Evolutionary conservation across 2,797 vertebrate genomes (phyloP).

Genomic region (Manis pentadactyla): DNA sequence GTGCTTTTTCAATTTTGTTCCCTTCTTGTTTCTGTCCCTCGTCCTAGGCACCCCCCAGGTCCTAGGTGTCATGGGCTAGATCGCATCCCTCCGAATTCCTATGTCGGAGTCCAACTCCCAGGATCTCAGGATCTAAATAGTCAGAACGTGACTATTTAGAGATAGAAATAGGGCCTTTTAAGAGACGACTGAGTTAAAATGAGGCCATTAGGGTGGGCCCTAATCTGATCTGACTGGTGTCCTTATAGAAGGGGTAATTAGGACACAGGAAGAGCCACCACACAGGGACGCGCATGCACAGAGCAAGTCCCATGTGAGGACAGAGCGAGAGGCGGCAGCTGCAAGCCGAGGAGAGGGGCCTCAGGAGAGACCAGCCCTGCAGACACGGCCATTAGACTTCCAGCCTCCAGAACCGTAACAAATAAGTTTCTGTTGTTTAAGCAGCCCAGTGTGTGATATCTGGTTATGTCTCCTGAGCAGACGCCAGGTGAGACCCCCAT

Average conservation of each 20-base stretch:
- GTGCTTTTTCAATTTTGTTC: fast-evolving
- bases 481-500: fast-evolving
- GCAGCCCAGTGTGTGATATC: fast-evolving
- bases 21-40: not conserved
- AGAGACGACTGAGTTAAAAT: not conserved
- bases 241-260: not conserved
- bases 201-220: not conserved
- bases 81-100: fast-evolving
- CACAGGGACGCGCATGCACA: fast-evolving
- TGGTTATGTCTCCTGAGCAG: not conserved
- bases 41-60: not conserved
- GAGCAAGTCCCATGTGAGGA: not conserved
- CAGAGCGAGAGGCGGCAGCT: not conserved
- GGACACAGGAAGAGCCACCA: not conserved
- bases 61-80: not conserved
- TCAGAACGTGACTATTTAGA: not conserved
- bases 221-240: not conserved
- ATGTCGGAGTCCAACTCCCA: not conserved
- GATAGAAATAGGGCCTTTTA: not conserved
- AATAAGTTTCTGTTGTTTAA: too few relatives aligned
- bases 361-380: too few relatives aligned
- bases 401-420: fast-evolving
- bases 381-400: too few relatives aligned
- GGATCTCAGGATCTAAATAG: too few relatives aligned
- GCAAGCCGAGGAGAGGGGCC: not conserved